Base-by-base conservation (phyloP, 2,888 invertebrate species). In the Drosophila pegasa region DNA sequence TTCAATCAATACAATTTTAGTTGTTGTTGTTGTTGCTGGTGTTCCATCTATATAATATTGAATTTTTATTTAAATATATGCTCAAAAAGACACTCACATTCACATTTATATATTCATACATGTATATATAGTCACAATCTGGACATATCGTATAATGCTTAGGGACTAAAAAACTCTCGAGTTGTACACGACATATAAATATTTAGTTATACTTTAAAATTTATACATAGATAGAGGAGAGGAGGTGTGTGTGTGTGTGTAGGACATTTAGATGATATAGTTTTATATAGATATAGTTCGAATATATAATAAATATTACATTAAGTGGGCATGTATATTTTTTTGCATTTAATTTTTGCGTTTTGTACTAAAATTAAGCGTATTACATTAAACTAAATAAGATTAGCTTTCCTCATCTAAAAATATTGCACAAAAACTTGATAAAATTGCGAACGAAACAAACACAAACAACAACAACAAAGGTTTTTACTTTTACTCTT, bases 361-460 rank as follows among this genome's bases (percentile, higher is more conserved):
- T 84, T 47, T 89, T 89, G 89, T 89, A 89, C 89, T 89, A 88
- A 89, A 82, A 88, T 80, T 89, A 89, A 86, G 87, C 89, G 89
- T 87, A 88, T 86, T 78, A 71, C 61, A 43, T 65, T 66, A 45
- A 48, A 54, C 64, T 73, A 74, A 31, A 48, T 62, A 58, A 64
- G 14, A 60, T 55, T 67, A 68, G 27, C 45, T 48, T 65, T 25
- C 9, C 29, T 29, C 12, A 3, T 45, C n/a, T 35, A 31, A 25
- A 31, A 50, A 54, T 52, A 78, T 78, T 78, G 78, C 77, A 80
- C 77, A 71, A 60, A 67, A 71, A 64, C 47, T 54, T 40, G 48
- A 22, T 64, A 47, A 47, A 66, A 52, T 18, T 22, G 22, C 18
- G 22, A 35, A 14, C 9, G 22, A 22, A 14, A 37, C 1, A 25